phyloP scores from a whole-genome alignment of 2,888 invertebrate genomes.

The Drosophila neotestacea region DNA sequence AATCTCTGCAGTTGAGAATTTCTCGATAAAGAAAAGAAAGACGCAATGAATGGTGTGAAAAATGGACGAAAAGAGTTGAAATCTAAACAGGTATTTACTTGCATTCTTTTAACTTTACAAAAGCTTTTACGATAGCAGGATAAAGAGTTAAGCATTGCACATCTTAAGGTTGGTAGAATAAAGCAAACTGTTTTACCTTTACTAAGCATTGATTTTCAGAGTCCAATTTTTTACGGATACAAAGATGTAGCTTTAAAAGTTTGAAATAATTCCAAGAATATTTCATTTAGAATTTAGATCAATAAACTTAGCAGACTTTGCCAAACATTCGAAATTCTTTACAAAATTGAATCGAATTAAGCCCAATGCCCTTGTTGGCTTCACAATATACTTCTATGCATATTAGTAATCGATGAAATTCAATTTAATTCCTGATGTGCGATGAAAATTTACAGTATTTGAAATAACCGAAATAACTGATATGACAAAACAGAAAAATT shows the following conservation, averaged over 20 bases:
- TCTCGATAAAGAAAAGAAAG: constrained; percentile 20
- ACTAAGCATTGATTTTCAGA: neutral
- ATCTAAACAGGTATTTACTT: constrained; percentile 3
- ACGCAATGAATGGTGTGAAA: constrained; percentile 14
- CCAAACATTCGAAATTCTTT: no score
- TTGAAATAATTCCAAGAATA: neutral
- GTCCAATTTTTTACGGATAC: neutral
- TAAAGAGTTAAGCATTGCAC: neutral
- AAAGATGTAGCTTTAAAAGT: neutral
- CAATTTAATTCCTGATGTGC: no score
- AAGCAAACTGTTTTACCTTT: neutral
- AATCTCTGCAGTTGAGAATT: constrained; percentile 39
- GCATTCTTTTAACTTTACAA: neutral
- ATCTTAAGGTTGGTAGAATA: neutral
- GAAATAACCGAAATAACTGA: no score
- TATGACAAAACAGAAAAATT: no score
- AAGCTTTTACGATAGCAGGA: no score
- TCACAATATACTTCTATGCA: no score
- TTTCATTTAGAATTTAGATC: no score
- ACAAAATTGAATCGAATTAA: no score
- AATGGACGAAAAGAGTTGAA: neutral
- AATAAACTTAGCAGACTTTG: no score
- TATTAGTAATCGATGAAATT: no score
- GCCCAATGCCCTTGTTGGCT: no score
- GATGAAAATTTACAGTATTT: no score